These are phyloP conservation scores for Lymantria dispar DNA, from an alignment of 2,888 invertebrate species.

Conservation along the genomic window DNA sequence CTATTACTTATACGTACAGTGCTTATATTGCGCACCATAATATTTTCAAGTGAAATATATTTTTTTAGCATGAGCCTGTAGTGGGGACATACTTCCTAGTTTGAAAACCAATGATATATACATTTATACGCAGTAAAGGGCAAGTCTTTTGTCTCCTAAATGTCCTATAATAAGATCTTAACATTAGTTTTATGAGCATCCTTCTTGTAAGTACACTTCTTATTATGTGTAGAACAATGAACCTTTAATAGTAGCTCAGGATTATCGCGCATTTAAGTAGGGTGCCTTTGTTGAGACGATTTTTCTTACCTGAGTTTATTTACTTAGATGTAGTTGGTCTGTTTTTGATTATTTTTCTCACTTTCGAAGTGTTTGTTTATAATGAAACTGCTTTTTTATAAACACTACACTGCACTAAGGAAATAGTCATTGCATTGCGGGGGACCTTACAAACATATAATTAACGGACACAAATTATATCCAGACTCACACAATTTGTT, in stretches of 20 bases:
- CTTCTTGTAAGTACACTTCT: conserved; percentile 29
- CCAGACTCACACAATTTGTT: too few relatives aligned
- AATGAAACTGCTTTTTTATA: too few relatives aligned
- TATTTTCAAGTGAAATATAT: too few relatives aligned
- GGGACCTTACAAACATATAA: too few relatives aligned
- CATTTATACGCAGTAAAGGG: conserved; percentile 17
- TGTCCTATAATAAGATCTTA: conserved; percentile 31
- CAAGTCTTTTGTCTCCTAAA: conserved; percentile 28
- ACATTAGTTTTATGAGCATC: conserved; percentile 32
- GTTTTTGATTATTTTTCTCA: conserved; percentile 4
- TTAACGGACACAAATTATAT: too few relatives aligned
- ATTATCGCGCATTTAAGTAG: conserved; percentile 21
- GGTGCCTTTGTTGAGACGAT: conserved; percentile 3
- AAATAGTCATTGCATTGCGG: too few relatives aligned
- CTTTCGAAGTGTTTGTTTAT: too few relatives aligned
- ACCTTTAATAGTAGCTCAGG: conserved; percentile 35
- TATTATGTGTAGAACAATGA: conserved; percentile 37
- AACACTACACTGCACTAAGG: too few relatives aligned
- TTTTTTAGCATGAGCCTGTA: too few relatives aligned
- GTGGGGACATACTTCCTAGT: not conserved
- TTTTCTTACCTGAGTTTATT: conserved; percentile 3
- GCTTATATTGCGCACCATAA: too few relatives aligned
- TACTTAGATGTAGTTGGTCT: conserved; percentile 12
- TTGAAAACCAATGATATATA: conserved; percentile 4
- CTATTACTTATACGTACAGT: too few relatives aligned